Evolutionary conservation across 2,888 invertebrate genomes (phyloP), one percentile per base, ranked within the genome.

Genomic region (Pheosia gnoma): DNA sequence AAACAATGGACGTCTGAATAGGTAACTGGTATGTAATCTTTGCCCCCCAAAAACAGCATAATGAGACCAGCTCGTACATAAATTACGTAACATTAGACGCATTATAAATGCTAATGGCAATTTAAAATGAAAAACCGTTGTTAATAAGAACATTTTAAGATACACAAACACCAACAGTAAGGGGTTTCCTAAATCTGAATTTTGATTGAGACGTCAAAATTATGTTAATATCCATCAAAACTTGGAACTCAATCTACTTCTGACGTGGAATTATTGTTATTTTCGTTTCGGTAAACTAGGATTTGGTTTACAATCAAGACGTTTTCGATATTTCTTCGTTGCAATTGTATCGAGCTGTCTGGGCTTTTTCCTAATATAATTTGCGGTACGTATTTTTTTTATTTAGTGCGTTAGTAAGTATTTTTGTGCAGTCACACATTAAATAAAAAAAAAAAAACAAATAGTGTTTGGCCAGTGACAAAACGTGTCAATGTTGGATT

Each of bases 231-330:
- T 37, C 36, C 47, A 59, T 65, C 62, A 63, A 62, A 64, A 62
- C 54, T 62, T 58, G n/a, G 43, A 8, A 67, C 59, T 65, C 25
- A 64, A 60, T 60, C 57, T 64, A 60, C 62, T 65, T 52, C 37
- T 64, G 58, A 57, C 37, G 56, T 25, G 13, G 68, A 60, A 65
- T 67, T 52, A 63, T 61, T 66, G 59, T 69, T 62, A 57, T 62
- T 63, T 64, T 54, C 43, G 57, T 62, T 56, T 56, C 36, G 11
- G 54, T 45, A 62, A 65, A 60, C 49, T 58, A 57, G 58, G 58
- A 67, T 51, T 41, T 25, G 41, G 49, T 8, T 59, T 67, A 54
- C 56, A 70, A 67, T 61, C 43, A 51, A 61, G 56, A 54, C 54
- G 54, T 43, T 51, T n/a, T 61, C 9, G 25, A 57, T 61, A 65